These are phyloP conservation scores for Andricus curvator DNA, from an alignment of 2,888 invertebrate genomes.

Conservation along the genomic window DNA sequence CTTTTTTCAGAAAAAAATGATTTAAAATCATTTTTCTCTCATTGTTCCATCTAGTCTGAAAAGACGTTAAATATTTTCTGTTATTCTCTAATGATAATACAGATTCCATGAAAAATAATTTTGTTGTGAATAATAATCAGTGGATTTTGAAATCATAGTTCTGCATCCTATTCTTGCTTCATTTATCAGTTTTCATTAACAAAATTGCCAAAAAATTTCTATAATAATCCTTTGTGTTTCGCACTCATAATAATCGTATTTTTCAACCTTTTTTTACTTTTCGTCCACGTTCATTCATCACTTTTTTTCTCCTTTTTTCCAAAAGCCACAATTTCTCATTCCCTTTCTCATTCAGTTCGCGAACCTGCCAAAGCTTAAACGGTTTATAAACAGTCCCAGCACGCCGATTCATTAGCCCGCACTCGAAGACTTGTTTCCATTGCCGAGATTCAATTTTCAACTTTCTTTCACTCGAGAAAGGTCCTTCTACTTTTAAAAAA, in stretches of 20 bases:
- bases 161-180: neutral
- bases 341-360: slow-evolving; percentile 59
- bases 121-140: too few relatives aligned
- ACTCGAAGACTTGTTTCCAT: slow-evolving; percentile 48
- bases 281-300: slow-evolving; percentile 71
- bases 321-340: slow-evolving; percentile 58
- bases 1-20: too few relatives aligned
- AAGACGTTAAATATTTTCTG: too few relatives aligned
- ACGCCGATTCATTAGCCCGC: slow-evolving; percentile 66
- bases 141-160: too few relatives aligned
- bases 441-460: slow-evolving; percentile 42
- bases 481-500: neutral
- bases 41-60: too few relatives aligned
- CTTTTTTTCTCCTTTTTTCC: slow-evolving; percentile 57
- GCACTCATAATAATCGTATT: slow-evolving; percentile 27
- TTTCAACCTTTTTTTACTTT: neutral
- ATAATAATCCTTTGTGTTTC: neutral
- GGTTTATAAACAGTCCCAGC: slow-evolving; percentile 70
- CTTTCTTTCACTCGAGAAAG: slow-evolving; percentile 5
- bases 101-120: too few relatives aligned
- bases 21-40: too few relatives aligned
- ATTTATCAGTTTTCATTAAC: neutral
- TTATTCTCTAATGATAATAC: too few relatives aligned
- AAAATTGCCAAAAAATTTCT: neutral
- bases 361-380: slow-evolving; percentile 70